These are phyloP conservation scores for Drosophila albomicans DNA, from an alignment of 1,140 invertebrate genomes.

Conservation along the genomic window DNA sequence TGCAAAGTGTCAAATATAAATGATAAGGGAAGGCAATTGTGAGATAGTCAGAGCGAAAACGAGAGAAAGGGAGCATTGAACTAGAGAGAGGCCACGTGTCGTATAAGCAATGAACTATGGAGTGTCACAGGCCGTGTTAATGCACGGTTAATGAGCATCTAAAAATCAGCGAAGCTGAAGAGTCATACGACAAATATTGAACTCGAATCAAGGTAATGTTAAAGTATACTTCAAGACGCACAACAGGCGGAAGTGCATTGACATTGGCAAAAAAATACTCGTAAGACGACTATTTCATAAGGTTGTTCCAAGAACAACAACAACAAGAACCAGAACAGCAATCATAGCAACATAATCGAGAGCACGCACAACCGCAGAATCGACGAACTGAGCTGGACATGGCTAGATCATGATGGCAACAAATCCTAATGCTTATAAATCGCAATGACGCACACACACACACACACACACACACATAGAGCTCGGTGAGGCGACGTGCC, in stretches of 20 bases:
- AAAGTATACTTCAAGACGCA: conserved; percentile 27
- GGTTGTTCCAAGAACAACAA: background rate
- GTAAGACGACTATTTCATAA: conserved; percentile 33
- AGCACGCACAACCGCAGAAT: conserved; percentile 23
- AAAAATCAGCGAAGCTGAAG: conserved; percentile 60
- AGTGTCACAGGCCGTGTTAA: conserved; percentile 18
- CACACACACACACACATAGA: conserved; percentile 45
- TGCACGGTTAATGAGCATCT: conserved; percentile 55
- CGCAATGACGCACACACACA: conserved; percentile 58
- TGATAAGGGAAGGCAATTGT: conserved; percentile 16
- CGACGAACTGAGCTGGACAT: conserved; percentile 39
- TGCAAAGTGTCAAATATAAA: conserved; percentile 45
- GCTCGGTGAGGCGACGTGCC: conserved; percentile 63
- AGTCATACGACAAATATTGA: conserved; percentile 54
- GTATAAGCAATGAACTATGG: conserved; percentile 41
- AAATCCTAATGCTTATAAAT: conserved; percentile 82
- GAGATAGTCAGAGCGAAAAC: background rate
- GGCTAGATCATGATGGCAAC: conserved; percentile 56
- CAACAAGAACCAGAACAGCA: conserved; percentile 2
- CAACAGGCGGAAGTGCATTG: conserved; percentile 66
- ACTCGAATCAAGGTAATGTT: conserved; percentile 43
- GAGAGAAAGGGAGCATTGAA: conserved; percentile 43
- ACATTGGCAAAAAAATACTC: conserved; percentile 28
- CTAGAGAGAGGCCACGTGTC: conserved; percentile 13
- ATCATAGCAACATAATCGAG: conserved; percentile 36